A percentile compares a stretch with the other conserved stretches of the same genome.
Conservation (phyloP, 2,113 vertebrate species). For the Corvus hawaiiensis region DNA sequence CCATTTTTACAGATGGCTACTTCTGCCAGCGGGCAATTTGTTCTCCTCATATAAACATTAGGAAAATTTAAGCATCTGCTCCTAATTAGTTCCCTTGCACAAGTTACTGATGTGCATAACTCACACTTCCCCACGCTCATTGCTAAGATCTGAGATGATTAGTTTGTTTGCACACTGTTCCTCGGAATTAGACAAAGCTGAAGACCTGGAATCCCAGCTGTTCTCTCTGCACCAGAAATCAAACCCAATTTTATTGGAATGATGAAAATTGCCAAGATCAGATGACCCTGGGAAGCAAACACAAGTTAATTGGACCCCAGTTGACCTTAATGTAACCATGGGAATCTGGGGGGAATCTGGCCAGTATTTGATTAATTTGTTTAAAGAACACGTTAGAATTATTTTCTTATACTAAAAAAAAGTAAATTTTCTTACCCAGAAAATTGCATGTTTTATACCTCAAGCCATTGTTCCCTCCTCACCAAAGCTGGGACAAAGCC, state of each 20-base stretch:
- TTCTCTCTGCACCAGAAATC: constrained; percentile 21
- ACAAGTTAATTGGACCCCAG: constrained; percentile 6
- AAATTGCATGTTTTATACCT: background rate
- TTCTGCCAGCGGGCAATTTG: constrained; percentile 46
- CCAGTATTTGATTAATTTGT: constrained; percentile 37
- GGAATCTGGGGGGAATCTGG: background rate
- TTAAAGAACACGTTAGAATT: background rate
- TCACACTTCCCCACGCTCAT: background rate
- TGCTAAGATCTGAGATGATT: constrained; percentile 34
- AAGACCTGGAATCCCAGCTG: constrained; percentile 15
- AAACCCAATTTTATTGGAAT: constrained; percentile 21
- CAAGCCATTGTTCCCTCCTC: background rate
- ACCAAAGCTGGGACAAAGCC: background rate
- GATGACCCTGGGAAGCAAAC: background rate
- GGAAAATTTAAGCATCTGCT: constrained; percentile 52
- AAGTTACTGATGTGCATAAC: constrained; percentile 15
- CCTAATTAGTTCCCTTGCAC: constrained; percentile 45
- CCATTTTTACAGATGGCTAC: constrained; percentile 38
- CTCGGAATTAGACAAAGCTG: constrained; percentile 6
- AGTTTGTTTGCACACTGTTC: constrained; percentile 38
- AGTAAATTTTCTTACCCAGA: background rate
- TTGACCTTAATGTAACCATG: background rate
- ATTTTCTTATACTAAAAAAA: background rate
- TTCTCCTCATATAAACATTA: constrained; percentile 43
- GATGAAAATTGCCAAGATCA: constrained; percentile 26